Evolutionary conservation across 2,797 vertebrate species (phyloP).

Genomic region (Sylvia borin): DNA sequence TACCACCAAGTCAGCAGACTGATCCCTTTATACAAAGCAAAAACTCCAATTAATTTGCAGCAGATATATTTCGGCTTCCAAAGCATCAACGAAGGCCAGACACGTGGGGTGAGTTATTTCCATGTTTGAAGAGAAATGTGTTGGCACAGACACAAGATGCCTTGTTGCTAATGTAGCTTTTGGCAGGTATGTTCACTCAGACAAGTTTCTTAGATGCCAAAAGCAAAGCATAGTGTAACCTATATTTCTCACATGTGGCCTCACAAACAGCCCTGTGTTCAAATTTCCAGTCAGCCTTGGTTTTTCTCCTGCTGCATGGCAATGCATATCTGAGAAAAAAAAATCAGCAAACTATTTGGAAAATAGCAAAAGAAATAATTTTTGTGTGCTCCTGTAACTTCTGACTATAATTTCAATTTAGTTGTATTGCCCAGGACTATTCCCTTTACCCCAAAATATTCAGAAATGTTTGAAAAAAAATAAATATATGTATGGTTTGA

Average conservation of each 20-base stretch:
- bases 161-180: conserved; percentile 53
- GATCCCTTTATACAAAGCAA: neutral
- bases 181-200: conserved; percentile 26
- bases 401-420: neutral
- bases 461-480: neutral
- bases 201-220: neutral
- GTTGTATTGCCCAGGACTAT: neutral
- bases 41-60: neutral
- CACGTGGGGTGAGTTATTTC: conserved; percentile 14
- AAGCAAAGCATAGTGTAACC: neutral
- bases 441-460: neutral
- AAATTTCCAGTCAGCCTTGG: neutral
- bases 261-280: conserved; percentile 16
- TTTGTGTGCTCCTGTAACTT: neutral
- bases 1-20: neutral
- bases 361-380: neutral
- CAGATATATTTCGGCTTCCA: neutral
- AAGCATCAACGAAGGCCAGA: neutral
- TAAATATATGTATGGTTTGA: neutral
- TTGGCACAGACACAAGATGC: conserved; percentile 33
- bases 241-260: neutral
- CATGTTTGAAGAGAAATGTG: conserved; percentile 11
- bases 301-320: neutral
- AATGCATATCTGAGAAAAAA: neutral
- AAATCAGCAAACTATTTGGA: neutral